Conservation (phyloP, 2,797 vertebrate species). For the Xenops minutus region DNA sequence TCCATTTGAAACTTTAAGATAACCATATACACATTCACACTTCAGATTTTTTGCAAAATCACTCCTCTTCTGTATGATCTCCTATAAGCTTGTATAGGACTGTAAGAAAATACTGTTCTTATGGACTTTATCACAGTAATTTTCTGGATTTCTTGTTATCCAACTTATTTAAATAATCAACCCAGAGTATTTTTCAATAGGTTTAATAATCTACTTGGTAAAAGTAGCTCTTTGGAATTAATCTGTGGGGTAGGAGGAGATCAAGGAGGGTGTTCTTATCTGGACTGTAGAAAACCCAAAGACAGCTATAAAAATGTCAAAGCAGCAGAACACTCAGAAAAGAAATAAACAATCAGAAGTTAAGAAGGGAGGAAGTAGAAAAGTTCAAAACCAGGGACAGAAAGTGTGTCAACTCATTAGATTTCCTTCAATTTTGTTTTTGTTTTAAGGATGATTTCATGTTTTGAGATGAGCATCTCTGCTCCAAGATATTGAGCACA, state of each 20-base stretch:
- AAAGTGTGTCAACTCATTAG: neutral
- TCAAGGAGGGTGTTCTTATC: neutral
- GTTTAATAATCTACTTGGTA: neutral
- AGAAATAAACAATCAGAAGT: neutral
- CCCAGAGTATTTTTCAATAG: neutral
- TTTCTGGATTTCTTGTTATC: neutral
- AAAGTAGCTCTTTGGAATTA: neutral
- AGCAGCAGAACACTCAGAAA: neutral
- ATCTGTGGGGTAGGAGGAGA: neutral
- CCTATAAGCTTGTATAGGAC: neutral
- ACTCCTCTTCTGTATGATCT: neutral
- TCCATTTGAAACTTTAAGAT: neutral
- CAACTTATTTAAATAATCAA: neutral
- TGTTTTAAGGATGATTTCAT: slow-evolving; percentile 26
- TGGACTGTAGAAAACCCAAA: neutral
- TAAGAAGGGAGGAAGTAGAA: neutral
- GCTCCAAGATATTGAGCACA: slow-evolving; percentile 10
- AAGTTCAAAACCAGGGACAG: neutral
- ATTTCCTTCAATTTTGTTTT: slow-evolving; percentile 1
- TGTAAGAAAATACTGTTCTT: neutral
- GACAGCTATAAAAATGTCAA: neutral
- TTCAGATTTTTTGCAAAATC: neutral
- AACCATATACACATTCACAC: fast-evolving
- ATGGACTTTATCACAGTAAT: neutral
- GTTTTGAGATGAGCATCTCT: slow-evolving; percentile 17